Evolutionary conservation across 1,140 invertebrate species (phyloP), one percentile per base, ranked within the genome.

Genomic region (Subanguina moxae): DNA sequence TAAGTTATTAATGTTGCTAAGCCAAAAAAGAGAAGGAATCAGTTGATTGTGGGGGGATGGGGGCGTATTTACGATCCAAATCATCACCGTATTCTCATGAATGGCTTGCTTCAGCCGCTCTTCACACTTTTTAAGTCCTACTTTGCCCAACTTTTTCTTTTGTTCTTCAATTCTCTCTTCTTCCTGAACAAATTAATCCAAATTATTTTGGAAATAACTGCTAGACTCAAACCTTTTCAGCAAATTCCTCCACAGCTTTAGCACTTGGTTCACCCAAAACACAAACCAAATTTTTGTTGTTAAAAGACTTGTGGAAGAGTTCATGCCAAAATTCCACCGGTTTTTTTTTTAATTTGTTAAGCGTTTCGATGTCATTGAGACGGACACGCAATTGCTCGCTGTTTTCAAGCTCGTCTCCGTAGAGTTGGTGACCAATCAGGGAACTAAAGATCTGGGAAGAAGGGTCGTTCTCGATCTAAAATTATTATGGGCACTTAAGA

Each of bases 391-490:
- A 85, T 88, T 91, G 90, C 83, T 91, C 89, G 21, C 84, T 87
- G 56, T 88, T 86, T 11, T 57, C 63, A 0, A 45, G n/a, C 23
- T 70, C 72, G 15, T 52, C 62, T 1, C 91, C 90, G 83, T 91
- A 93, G 21, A 94, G 84, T 73, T 90, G 88, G 82, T 93, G 90
- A 0, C 88, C 89, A 78, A 93, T 90, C 32, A 90, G 86, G 73
- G 88, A 87, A 78, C 88, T 89, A 1, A 90, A 88, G 38, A 92
- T 83, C 8, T 87, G 84, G 65, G 89, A 87, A 78, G 91, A 89
- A 1, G 91, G 90, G 68, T 86, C 86, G 25, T 87, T 89, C 84
- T 93, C 91, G 56, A 90, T 84, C 77, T 87, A 85, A 63, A 52
- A 52, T 3, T 38, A 38, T 45, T 45, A 45, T n/a, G n/a, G 11